A percentile compares a stretch with the other conserved stretches of the same genome.
phyloP scores from a whole-genome alignment of 1,140 invertebrate species.

The Scylla paramamosain region DNA sequence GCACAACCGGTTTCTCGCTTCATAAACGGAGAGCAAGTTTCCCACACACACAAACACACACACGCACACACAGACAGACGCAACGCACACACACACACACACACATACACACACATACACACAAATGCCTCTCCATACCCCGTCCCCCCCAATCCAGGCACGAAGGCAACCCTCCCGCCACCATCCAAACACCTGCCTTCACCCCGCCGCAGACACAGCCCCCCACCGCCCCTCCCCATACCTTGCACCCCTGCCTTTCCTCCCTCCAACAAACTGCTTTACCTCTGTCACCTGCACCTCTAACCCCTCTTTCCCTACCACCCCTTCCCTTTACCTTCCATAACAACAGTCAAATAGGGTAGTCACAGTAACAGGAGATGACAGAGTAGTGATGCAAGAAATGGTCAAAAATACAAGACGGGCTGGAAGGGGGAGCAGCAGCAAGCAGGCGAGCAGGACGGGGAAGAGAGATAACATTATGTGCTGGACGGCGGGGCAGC shows the following conservation, averaged over 20 bases:
- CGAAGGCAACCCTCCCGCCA: not conserved
- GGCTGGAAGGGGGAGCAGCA: not conserved
- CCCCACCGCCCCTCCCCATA: not conserved
- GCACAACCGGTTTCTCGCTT: constrained; percentile 6
- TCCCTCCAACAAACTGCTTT: not conserved
- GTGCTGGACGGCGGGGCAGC: not conserved
- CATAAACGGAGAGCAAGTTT: not conserved
- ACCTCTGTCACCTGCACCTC: not conserved
- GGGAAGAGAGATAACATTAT: not conserved
- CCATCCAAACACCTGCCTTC: constrained; percentile 1
- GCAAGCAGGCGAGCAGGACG: not conserved
- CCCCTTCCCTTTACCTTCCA: constrained; percentile 23
- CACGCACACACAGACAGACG: not conserved
- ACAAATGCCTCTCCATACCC: not conserved
- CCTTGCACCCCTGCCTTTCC: not conserved
- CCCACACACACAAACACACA: constrained; percentile 7
- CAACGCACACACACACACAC: too few species aligned
- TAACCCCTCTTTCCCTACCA: not conserved
- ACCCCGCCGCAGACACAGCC: not conserved
- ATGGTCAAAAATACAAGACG: constrained; percentile 27
- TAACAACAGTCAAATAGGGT: not conserved
- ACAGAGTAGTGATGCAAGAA: constrained; percentile 25
- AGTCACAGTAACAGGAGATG: constrained; percentile 31
- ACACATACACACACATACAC: not conserved
- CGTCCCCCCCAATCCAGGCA: not conserved